Base-by-base conservation (phyloP, 1,140 invertebrate genomes). In the Bursaphelenchus mucronatus region DNA sequence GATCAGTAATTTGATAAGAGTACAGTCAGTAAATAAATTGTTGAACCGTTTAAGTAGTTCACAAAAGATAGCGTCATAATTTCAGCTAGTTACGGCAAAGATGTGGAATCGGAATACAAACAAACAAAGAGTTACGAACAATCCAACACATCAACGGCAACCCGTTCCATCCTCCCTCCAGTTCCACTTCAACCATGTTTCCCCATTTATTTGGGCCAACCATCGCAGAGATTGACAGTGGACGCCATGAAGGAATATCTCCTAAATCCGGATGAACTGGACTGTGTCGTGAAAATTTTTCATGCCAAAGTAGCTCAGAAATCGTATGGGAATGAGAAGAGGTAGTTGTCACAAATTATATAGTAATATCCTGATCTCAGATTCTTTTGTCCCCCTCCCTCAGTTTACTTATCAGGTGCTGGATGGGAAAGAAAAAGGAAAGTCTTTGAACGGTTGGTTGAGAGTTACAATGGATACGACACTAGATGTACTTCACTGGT, bases 371-470 rank as follows among this genome's bases (percentile, higher is more conserved):
- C 65, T 59, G 49, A 39, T 69, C 69, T 44, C 69, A 86, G 86
- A 65, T 98, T 99, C 84, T 98, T 99, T 84, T 98, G 95, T 81
- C 96, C 96, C 0, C 96, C 96, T 0, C 96, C 96, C 0, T 98
- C 94, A 82, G 96, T 99, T 73, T 99, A 99, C 83, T 84, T 99
- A 45, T 91, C 92, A 81, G 94, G 94, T 4, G 92, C 93, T 74
- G 96, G 95, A 2, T 99, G 96, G 96, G 90, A 82, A 88, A 94
- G 47, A 30, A 30, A 30, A 30, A 30, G 30, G 30, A 30, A 30
- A 30, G 30, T 30, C 49, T 43, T 61, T 8, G 57, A 40, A 8
- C 46, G 67, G 62, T 46, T 57, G 63, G 49, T 13, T 67, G 67
- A 73, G 11, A 53, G 43, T 17, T 64, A 73, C 3, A 17, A 41